These are phyloP conservation scores for Cyrtorhinus lividipennis DNA, from an alignment of 1,140 invertebrate genomes.

Conservation along the genomic window DNA sequence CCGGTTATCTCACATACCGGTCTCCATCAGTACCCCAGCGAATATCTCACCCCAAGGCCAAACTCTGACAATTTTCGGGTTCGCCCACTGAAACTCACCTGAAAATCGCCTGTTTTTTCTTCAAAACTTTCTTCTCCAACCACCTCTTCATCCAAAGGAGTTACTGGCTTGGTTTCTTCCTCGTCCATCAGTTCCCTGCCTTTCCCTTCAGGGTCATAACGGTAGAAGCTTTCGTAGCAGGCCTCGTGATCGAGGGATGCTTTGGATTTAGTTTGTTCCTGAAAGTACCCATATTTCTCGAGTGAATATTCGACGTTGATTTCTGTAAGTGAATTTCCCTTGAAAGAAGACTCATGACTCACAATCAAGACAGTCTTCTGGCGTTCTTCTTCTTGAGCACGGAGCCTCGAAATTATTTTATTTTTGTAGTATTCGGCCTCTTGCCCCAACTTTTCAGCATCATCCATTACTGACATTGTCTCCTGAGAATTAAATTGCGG, in stretches of 20 bases:
- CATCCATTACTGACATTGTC: background rate
- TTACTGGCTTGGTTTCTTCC: no score
- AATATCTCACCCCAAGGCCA: no score
- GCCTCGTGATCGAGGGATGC: background rate
- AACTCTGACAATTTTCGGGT: no score
- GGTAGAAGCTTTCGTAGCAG: no score
- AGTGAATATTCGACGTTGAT: background rate
- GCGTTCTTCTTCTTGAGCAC: background rate
- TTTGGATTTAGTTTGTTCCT: background rate
- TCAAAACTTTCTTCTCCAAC: no score
- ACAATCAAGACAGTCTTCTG: background rate
- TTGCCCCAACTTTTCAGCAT: background rate
- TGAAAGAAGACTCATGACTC: background rate
- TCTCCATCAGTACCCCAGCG: no score
- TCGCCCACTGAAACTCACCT: no score
- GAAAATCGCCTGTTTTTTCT: no score
- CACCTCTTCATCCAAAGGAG: no score
- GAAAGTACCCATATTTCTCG: background rate
- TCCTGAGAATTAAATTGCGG: background rate
- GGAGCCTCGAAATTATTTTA: background rate
- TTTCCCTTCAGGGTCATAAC: no score
- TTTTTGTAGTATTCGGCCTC: background rate
- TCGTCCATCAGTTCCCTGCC: background rate
- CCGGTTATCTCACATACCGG: no score
- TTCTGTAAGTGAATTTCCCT: background rate